A percentile compares a stretch with the other conserved stretches of the same genome.
Conservation (phyloP, 2,888 invertebrate genomes). For the Saturnia pavonia region DNA sequence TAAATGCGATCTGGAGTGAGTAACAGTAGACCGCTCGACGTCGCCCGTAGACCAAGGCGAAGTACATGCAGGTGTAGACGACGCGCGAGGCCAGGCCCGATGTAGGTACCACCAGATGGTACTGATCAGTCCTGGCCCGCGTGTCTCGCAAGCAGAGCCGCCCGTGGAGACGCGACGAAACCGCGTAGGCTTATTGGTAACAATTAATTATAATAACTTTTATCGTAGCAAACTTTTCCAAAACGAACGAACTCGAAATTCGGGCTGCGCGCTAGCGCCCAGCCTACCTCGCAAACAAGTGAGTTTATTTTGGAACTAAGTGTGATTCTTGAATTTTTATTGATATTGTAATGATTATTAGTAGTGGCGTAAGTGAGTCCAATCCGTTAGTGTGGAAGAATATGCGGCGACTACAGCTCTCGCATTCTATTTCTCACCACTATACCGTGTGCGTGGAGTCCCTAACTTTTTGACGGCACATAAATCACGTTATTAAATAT, state of each 20-base stretch:
- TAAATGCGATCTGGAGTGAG: background rate
- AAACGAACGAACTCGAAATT: conserved; percentile 84
- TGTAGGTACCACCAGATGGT: background rate
- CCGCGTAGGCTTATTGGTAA: conserved; percentile 82
- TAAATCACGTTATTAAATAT: conserved; percentile 77
- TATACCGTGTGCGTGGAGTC: conserved; percentile 78
- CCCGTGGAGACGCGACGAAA: conserved; percentile 75
- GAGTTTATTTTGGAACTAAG: conserved; percentile 89
- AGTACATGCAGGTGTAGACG: conserved; percentile 2
- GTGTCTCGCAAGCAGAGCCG: conserved; percentile 44
- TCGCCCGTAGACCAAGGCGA: background rate
- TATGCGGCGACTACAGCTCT: conserved; percentile 41
- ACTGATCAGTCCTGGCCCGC: conserved; percentile 23
- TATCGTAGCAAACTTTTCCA: conserved; percentile 83
- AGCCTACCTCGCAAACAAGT: conserved; percentile 88
- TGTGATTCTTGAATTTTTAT: conserved; percentile 87
- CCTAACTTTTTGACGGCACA: conserved; percentile 79
- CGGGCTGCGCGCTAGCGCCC: conserved; percentile 81
- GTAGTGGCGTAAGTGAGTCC: conserved; percentile 79
- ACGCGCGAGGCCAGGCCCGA: conserved; percentile 26
- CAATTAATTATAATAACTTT: conserved; percentile 80
- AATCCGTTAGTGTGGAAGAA: conserved; percentile 59
- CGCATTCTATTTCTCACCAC: conserved; percentile 47
- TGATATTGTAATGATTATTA: conserved; percentile 82
- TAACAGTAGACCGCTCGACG: background rate